Percentiles rank a stretch among this genome's conserved stretches.
Conservation (phyloP, 2,888 invertebrate genomes). For the Caenorhabditis wallacei region DNA sequence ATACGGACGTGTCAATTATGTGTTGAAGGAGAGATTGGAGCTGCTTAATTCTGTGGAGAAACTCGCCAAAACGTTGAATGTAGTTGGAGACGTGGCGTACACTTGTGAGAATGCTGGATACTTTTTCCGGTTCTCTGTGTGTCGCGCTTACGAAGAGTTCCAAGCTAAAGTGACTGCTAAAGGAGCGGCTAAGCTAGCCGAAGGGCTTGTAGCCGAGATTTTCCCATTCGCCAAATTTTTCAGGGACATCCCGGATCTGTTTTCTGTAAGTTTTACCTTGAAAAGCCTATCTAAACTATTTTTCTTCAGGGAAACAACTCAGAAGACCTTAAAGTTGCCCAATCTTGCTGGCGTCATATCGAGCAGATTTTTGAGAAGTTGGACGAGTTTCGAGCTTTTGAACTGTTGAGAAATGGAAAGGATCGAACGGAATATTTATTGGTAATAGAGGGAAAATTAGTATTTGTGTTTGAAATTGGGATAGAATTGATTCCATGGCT, state of each 20-base stretch:
- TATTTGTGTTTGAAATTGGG: background rate
- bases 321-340: conserved; percentile 86
- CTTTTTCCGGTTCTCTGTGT: conserved; percentile 93
- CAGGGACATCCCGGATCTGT: conserved; percentile 93
- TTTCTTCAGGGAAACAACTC: conserved; percentile 66
- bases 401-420: conserved; percentile 93
- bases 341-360: conserved; percentile 95
- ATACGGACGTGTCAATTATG: conserved; percentile 98
- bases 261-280: conserved; percentile 86
- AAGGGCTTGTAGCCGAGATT: conserved; percentile 87
- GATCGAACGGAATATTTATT: conserved; percentile 97
- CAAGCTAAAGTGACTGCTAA: conserved; percentile 85
- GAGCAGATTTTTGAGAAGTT: conserved; percentile 96
- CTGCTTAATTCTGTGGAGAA: conserved; percentile 90
- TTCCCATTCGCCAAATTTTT: conserved; percentile 98
- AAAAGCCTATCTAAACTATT: background rate
- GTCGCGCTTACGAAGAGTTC: conserved; percentile 90
- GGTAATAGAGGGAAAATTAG: conserved; percentile 86
- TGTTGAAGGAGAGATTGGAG: conserved; percentile 94
- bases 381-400: conserved; percentile 98
- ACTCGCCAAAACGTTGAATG: conserved; percentile 91
- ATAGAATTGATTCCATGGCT: background rate
- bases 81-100: conserved; percentile 93
- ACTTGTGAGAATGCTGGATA: conserved; percentile 99
- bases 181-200: conserved; percentile 76